phyloP scores from a whole-genome alignment of 2,113 vertebrate genomes.

The Ctenodactylus gundi region DNA sequence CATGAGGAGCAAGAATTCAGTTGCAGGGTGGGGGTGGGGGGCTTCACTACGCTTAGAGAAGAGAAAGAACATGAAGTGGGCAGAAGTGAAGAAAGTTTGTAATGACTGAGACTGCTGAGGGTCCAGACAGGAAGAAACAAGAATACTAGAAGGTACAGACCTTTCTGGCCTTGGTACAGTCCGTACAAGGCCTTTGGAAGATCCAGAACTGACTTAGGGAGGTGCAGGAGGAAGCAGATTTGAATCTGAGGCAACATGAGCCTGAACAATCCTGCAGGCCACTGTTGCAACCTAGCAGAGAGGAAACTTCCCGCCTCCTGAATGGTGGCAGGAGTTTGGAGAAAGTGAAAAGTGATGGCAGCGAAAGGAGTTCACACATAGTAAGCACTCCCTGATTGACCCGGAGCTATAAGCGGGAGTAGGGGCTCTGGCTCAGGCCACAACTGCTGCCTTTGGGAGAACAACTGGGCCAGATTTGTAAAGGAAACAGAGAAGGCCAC shows the following conservation, averaged over 20 bases:
- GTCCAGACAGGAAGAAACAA: background rate
- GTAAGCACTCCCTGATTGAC: accelerated
- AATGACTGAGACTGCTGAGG: background rate
- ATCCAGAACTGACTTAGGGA: background rate
- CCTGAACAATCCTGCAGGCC: background rate
- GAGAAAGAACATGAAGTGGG: background rate
- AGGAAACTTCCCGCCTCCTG: background rate
- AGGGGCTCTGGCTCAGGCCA: background rate
- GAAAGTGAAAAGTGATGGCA: background rate
- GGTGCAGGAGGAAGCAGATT: background rate
- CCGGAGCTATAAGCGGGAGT: background rate
- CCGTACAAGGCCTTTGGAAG: background rate
- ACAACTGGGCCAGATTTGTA: background rate
- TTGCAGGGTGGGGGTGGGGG: too few relatives aligned
- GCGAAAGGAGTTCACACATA: background rate
- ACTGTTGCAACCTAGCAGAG: accelerated
- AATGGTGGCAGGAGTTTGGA: background rate
- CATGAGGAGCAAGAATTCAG: background rate
- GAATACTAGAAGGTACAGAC: background rate
- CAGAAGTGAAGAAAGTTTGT: background rate
- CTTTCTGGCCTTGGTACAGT: background rate
- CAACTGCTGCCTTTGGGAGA: background rate
- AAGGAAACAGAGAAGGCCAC: background rate
- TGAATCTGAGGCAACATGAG: background rate
- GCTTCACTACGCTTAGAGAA: background rate